Conservation (phyloP, 2,888 invertebrate genomes). For the Chouioia cunea region DNA sequence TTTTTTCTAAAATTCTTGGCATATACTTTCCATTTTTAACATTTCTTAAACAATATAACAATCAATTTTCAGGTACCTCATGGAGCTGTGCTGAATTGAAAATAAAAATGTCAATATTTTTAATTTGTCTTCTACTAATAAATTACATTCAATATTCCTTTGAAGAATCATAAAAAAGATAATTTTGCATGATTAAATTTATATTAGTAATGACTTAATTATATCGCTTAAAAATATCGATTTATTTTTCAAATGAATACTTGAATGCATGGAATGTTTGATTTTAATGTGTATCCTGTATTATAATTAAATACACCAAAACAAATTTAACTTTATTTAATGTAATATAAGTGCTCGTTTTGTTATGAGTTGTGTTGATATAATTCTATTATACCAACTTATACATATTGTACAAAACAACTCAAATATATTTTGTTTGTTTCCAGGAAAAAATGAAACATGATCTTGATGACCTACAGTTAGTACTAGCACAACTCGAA, state of each 20-base stretch:
- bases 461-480: constrained; percentile 79
- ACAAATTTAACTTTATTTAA: no score
- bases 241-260: no score
- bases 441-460: constrained; percentile 66
- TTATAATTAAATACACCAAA: no score
- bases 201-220: no score
- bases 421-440: constrained; percentile 4
- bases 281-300: constrained; percentile 8
- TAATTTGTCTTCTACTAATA: constrained; percentile 1
- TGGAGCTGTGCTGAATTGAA: constrained; percentile 32
- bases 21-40: constrained; percentile 34
- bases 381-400: not conserved
- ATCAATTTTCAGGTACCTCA: constrained; percentile 39
- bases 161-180: no score
- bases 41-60: constrained; percentile 22
- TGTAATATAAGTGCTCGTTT: no score
- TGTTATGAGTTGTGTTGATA: no score
- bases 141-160: not conserved
- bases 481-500: constrained; percentile 78
- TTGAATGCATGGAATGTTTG: no score
- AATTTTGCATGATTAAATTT: no score
- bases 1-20: constrained; percentile 19
- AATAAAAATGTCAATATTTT: not conserved
- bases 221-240: no score
- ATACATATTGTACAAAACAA: not conserved